Evolutionary conservation across 1,140 invertebrate genomes (phyloP).

Genomic region (Drosophila albomicans): DNA sequence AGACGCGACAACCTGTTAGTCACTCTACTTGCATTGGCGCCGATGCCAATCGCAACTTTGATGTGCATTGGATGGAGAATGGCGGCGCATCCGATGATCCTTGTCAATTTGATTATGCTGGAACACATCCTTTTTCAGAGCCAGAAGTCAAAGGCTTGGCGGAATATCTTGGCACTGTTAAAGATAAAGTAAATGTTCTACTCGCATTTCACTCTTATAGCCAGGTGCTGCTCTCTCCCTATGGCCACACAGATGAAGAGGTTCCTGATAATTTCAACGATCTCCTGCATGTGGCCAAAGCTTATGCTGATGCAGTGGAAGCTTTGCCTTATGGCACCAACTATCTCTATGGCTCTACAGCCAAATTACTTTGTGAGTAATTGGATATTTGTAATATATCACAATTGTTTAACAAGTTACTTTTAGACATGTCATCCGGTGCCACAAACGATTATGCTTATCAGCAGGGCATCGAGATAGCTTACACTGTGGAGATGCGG

Average conservation of each 20-base stretch:
- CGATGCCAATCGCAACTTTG: constrained; percentile 90
- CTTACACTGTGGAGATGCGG: constrained; percentile 87
- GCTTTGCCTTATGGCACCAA: constrained; percentile 85
- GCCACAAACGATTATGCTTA: constrained; percentile 89
- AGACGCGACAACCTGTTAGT: constrained; percentile 83
- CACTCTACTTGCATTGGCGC: constrained; percentile 86
- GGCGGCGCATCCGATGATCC: constrained; percentile 79
- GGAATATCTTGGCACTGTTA: constrained; percentile 86
- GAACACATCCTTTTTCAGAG: constrained; percentile 91
- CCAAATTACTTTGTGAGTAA: constrained; percentile 87
- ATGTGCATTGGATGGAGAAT: constrained; percentile 87
- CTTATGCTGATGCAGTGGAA: constrained; percentile 85
- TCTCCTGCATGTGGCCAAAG: constrained; percentile 85
- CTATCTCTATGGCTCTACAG: constrained; percentile 86
- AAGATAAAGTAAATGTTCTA: constrained; percentile 85
- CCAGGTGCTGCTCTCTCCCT: constrained; percentile 86
- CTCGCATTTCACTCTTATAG: constrained; percentile 86
- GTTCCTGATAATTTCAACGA: constrained; percentile 86
- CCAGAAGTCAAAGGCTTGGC: constrained; percentile 88
- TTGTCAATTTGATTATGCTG: constrained; percentile 89
- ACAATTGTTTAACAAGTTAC: background rate
- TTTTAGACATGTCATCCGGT: constrained; percentile 85
- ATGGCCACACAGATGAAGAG: constrained; percentile 85
- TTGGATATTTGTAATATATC: too few relatives aligned
- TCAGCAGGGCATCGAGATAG: constrained; percentile 86